phyloP scores from a whole-genome alignment of 2,888 invertebrate species.

The Copidosoma aretas region DNA sequence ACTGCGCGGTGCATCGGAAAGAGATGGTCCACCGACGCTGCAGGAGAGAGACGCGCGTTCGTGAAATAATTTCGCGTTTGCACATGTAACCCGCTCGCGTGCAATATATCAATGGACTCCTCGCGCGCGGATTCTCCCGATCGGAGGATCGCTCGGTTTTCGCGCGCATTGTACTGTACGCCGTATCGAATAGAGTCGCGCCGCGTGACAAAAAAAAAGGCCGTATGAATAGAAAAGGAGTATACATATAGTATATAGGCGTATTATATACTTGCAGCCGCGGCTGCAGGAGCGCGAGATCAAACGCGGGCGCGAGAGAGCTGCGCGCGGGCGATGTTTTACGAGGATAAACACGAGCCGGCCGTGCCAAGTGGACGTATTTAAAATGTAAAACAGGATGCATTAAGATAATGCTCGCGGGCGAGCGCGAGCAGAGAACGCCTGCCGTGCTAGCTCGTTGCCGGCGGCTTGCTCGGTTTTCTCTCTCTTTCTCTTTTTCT shows the following conservation, averaged over 20 bases:
- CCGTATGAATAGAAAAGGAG: constrained; percentile 13
- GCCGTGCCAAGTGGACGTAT: constrained; percentile 39
- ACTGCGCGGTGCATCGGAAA: too few species aligned
- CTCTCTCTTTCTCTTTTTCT: constrained; percentile 3
- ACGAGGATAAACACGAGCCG: constrained; percentile 37
- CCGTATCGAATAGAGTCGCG: background rate
- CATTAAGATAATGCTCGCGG: constrained; percentile 44
- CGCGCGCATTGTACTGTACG: background rate
- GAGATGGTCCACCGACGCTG: background rate
- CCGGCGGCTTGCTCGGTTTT: constrained; percentile 1
- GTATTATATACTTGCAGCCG: too few species aligned
- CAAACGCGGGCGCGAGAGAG: constrained; percentile 8
- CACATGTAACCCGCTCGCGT: background rate
- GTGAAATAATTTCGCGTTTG: background rate
- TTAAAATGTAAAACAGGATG: constrained; percentile 45
- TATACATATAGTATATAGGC: too few species aligned
- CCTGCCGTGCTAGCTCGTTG: background rate
- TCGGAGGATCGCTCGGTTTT: background rate
- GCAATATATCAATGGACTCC: background rate
- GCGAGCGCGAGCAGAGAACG: constrained; percentile 47
- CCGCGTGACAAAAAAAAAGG: background rate
- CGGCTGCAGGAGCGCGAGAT: constrained; percentile 16
- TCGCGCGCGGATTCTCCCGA: background rate
- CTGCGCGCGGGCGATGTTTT: constrained; percentile 24
- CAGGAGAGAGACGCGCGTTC: background rate